phyloP scores from a whole-genome alignment of 2,888 invertebrate species.

The Quadroppia sp. region DNA sequence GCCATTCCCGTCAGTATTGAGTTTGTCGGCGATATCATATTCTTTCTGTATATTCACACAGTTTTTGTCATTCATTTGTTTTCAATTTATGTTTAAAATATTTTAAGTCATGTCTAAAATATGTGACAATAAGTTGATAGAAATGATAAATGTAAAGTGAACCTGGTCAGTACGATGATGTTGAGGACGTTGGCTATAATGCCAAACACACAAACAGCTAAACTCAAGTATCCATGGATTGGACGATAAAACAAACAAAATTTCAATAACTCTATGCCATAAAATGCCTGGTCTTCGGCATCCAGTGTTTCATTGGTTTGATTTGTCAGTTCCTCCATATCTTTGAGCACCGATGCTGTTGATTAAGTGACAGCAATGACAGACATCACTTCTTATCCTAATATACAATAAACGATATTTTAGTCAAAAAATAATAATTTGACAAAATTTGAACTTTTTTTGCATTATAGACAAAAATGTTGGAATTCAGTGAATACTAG shows the following conservation, averaged over 20 bases:
- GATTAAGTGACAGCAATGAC: background rate
- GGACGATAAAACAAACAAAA: constrained; percentile 26
- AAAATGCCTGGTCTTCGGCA: constrained; percentile 1
- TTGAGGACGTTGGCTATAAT: constrained; percentile 87
- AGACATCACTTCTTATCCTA: background rate
- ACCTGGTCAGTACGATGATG: constrained; percentile 73
- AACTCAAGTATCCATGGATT: constrained; percentile 76
- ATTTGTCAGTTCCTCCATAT: background rate
- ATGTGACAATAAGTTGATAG: too few species aligned
- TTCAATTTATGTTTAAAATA: too few species aligned
- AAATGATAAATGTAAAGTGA: background rate
- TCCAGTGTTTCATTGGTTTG: background rate
- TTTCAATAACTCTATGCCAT: background rate
- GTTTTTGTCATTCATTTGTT: too few species aligned
- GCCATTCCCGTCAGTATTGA: constrained; percentile 78
- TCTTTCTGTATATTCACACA: constrained; percentile 59
- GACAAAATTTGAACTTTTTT: too few species aligned
- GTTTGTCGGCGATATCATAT: constrained; percentile 89
- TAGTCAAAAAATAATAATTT: too few species aligned
- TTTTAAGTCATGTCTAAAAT: too few species aligned
- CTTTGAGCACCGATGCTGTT: background rate
- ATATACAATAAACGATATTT: too few species aligned
- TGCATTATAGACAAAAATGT: too few species aligned
- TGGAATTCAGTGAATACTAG: too few species aligned
- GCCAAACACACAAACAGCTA: constrained; percentile 82